Percentiles rank a stretch among this genome's conserved stretches.
Conservation (phyloP, 1,140 invertebrate species). For the Grapholita molesta region DNA sequence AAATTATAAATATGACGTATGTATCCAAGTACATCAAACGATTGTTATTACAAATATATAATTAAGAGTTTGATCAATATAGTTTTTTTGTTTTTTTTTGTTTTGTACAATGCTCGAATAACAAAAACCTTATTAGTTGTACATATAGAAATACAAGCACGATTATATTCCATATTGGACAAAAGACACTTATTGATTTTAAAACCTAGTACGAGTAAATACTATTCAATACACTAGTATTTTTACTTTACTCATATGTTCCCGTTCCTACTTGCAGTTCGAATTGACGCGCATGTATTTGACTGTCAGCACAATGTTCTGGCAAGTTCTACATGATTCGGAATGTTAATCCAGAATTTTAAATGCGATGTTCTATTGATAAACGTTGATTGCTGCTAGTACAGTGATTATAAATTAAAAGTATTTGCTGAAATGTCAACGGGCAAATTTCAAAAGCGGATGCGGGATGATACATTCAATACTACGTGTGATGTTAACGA, state of each 20-base stretch:
- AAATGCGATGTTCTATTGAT: not conserved
- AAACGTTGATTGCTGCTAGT: not conserved
- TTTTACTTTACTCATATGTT: not conserved
- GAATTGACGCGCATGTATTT: slow-evolving; percentile 6
- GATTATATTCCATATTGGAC: too few species aligned
- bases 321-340: slow-evolving; percentile 3
- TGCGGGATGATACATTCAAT: not conserved
- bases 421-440: not conserved
- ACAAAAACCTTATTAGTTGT: too few species aligned
- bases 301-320: slow-evolving; percentile 1
- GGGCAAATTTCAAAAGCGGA: not conserved
- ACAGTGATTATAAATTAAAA: not conserved
- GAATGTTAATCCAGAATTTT: slow-evolving; percentile 10
- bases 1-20: too few species aligned
- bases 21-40: too few species aligned
- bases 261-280: not conserved
- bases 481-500: not conserved
- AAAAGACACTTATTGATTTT: too few species aligned
- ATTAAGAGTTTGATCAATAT: too few species aligned
- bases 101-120: too few species aligned
- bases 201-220: too few species aligned
- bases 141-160: too few species aligned
- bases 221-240: not conserved
- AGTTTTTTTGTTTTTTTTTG: too few species aligned
- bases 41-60: too few species aligned